Conservation (phyloP, 64 coral and sea anemone genomes). For the Montipora efflorescens region DNA sequence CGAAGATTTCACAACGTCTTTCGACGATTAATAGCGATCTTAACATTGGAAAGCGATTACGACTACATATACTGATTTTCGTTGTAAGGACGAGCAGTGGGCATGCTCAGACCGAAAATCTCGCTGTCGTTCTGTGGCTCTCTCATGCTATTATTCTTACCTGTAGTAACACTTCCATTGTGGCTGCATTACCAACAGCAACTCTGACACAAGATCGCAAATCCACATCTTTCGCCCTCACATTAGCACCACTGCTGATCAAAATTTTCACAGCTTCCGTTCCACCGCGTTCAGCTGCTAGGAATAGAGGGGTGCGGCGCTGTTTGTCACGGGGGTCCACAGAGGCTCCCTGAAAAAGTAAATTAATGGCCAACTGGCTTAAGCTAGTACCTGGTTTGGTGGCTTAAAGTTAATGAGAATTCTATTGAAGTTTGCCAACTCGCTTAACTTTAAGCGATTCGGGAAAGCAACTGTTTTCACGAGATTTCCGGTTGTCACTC, state of each 20-base stretch:
- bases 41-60: too few relatives aligned
- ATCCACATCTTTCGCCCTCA: slow-evolving; percentile 38
- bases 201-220: slow-evolving; percentile 27
- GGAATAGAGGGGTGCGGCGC: slow-evolving; percentile 55
- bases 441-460: too few relatives aligned
- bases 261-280: slow-evolving; percentile 28
- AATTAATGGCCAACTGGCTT: background rate
- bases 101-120: too few relatives aligned
- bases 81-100: too few relatives aligned
- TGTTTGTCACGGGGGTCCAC: slow-evolving; percentile 44
- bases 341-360: slow-evolving; percentile 2
- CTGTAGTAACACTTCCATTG: slow-evolving; percentile 22
- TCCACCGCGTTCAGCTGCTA: slow-evolving; percentile 27
- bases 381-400: too few relatives aligned
- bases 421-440: too few relatives aligned
- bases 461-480: too few relatives aligned
- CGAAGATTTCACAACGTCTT: too few relatives aligned
- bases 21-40: too few relatives aligned
- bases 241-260: slow-evolving; percentile 35
- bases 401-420: too few relatives aligned
- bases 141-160: background rate
- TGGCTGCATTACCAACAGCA: slow-evolving; percentile 14
- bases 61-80: too few relatives aligned
- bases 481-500: too few relatives aligned
- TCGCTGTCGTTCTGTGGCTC: background rate